These are phyloP conservation scores for Esperia sulphurella DNA, from an alignment of 2,888 invertebrate genomes.

Conservation along the genomic window DNA sequence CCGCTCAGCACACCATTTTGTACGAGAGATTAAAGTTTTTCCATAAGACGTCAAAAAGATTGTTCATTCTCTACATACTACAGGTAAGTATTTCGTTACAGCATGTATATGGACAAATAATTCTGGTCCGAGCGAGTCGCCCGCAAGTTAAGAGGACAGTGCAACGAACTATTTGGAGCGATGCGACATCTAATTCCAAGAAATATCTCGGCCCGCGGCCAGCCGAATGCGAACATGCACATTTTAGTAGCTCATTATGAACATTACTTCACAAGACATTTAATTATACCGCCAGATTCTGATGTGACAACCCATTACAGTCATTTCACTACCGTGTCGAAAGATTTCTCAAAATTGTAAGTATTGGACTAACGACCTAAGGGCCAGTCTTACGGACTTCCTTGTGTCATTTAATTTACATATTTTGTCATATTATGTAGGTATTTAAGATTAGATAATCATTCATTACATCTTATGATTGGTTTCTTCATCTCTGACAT, in stretches of 20 bases:
- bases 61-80: too few species aligned
- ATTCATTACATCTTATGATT: too few species aligned
- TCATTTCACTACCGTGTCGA: not conserved
- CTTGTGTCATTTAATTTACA: too few species aligned
- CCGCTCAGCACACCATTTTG: too few species aligned
- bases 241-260: not conserved
- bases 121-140: not conserved
- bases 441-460: too few species aligned
- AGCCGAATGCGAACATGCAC: constrained; percentile 21
- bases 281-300: constrained; percentile 5
- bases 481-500: too few species aligned
- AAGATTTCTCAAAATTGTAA: not conserved
- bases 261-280: constrained; percentile 2
- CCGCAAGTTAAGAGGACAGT: constrained; percentile 20
- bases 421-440: not conserved
- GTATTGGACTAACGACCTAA: too few species aligned
- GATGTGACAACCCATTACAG: not conserved
- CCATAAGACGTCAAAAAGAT: too few species aligned
- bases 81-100: too few species aligned
- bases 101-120: not conserved
- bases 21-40: too few species aligned
- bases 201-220: constrained; percentile 42
- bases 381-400: too few species aligned
- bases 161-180: constrained; percentile 64
- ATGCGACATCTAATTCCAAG: constrained; percentile 52